These are phyloP conservation scores for Archilochus colubris DNA, from an alignment of 2,113 vertebrate genomes.

Conservation along the genomic window DNA sequence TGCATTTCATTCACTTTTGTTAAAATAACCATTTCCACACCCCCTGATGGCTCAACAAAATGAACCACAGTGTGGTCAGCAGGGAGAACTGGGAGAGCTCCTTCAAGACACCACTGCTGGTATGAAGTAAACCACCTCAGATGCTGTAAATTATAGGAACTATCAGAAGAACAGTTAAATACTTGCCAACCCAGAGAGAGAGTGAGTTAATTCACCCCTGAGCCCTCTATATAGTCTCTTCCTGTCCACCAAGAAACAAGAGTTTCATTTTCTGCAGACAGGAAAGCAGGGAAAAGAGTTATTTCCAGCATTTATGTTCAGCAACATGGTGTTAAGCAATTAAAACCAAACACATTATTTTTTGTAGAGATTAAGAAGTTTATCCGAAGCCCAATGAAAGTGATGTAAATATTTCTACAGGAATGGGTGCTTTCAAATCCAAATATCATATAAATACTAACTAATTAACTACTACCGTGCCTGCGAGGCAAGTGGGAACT, in stretches of 20 bases:
- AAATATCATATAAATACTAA: neutral
- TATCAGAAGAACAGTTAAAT: neutral
- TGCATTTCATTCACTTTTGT: neutral
- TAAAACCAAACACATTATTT: neutral
- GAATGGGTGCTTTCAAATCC: neutral
- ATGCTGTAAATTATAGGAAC: neutral
- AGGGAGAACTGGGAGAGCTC: neutral
- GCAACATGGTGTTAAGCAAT: neutral
- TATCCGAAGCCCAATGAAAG: neutral
- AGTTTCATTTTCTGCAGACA: slow-evolving; percentile 9
- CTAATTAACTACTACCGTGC: neutral
- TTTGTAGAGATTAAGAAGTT: neutral
- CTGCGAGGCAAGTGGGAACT: neutral
- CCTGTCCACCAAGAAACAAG: neutral
- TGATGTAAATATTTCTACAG: neutral
- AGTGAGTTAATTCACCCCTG: neutral
- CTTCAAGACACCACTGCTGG: neutral
- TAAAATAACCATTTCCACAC: neutral
- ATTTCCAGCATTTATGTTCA: slow-evolving; percentile 55
- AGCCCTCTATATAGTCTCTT: neutral
- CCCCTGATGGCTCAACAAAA: neutral
- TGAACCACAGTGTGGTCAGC: neutral
- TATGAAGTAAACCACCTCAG: neutral
- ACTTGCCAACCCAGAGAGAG: neutral
- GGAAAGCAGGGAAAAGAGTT: slow-evolving; percentile 20